Conservation (phyloP, 2,113 vertebrate genomes). For the Lophius piscatorius region DNA sequence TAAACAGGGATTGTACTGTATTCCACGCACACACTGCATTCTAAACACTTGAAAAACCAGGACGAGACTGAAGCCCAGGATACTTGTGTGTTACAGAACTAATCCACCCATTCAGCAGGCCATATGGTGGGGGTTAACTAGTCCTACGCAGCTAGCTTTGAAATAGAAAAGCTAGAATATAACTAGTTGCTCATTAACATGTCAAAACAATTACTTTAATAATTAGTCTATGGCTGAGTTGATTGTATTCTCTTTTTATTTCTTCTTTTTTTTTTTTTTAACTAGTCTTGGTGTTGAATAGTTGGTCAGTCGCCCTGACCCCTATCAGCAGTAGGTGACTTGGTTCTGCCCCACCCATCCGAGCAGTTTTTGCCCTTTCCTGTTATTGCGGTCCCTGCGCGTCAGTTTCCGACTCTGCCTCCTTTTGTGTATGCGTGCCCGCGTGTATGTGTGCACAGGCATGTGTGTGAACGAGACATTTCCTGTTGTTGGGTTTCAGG, state of each 20-base stretch:
- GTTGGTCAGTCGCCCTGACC: constrained; percentile 7
- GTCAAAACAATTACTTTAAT: constrained; percentile 3
- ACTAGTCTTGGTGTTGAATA: background rate
- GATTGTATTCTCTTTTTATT: constrained; percentile 8
- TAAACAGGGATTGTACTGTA: too few relatives aligned
- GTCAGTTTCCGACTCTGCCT: constrained; percentile 56
- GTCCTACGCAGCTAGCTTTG: constrained; percentile 2
- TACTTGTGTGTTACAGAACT: too few relatives aligned
- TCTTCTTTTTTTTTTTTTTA: background rate
- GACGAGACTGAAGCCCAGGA: too few relatives aligned
- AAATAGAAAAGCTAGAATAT: constrained; percentile 14
- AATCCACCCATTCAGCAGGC: constrained; percentile 37
- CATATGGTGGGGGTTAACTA: constrained; percentile 46
- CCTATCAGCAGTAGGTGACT: constrained; percentile 2
- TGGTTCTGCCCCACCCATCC: constrained; percentile 3
- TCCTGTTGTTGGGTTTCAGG: constrained; percentile 70
- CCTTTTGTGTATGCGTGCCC: constrained; percentile 1
- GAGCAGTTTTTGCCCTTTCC: constrained; percentile 56
- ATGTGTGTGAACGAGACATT: constrained; percentile 10
- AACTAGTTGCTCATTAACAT: constrained; percentile 1
- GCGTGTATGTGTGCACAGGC: constrained; percentile 21
- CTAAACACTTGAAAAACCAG: too few relatives aligned
- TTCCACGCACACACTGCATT: too few relatives aligned
- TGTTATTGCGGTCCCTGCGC: constrained; percentile 63
- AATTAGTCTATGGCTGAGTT: background rate